Conservation (phyloP, 1,140 invertebrate genomes). For the Helicoverpa zea region DNA sequence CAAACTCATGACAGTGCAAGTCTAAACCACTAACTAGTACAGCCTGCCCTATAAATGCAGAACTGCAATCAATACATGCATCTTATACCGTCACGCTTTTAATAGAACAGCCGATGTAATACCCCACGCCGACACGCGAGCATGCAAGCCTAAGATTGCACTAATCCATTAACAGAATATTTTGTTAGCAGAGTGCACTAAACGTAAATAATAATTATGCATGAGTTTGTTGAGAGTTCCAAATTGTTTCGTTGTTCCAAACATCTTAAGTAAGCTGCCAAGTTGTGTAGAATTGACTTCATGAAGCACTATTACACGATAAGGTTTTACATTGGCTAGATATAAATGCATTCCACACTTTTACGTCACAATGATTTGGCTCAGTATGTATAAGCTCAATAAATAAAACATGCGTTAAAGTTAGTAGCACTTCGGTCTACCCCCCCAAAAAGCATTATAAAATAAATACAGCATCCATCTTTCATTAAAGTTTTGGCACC, state of each 20-base stretch:
- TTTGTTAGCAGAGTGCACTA: constrained; percentile 30
- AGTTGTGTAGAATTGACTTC: too few species aligned
- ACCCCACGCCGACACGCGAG: neutral
- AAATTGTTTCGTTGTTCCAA: constrained; percentile 46
- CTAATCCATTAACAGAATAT: constrained; percentile 35
- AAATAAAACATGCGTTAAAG: too few species aligned
- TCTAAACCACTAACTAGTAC: neutral
- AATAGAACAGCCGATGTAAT: constrained; percentile 8
- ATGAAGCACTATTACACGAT: neutral
- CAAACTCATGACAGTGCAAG: neutral
- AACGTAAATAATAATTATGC: constrained; percentile 35
- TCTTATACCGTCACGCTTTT: constrained; percentile 18
- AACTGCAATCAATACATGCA: constrained; percentile 17
- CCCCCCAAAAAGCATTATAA: neutral
- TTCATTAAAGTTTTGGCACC: constrained; percentile 50
- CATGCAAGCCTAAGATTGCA: constrained; percentile 24
- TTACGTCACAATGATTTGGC: too few species aligned
- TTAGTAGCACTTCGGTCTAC: too few species aligned
- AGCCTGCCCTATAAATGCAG: neutral
- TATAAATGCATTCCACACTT: too few species aligned
- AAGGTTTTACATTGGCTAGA: neutral
- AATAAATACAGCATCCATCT: constrained; percentile 32
- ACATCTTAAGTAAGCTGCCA: constrained; percentile 15
- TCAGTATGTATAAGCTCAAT: too few species aligned
- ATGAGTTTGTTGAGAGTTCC: constrained; percentile 38